Conservation (phyloP, 2,888 invertebrate genomes). For the Lycaena phlaeas region DNA sequence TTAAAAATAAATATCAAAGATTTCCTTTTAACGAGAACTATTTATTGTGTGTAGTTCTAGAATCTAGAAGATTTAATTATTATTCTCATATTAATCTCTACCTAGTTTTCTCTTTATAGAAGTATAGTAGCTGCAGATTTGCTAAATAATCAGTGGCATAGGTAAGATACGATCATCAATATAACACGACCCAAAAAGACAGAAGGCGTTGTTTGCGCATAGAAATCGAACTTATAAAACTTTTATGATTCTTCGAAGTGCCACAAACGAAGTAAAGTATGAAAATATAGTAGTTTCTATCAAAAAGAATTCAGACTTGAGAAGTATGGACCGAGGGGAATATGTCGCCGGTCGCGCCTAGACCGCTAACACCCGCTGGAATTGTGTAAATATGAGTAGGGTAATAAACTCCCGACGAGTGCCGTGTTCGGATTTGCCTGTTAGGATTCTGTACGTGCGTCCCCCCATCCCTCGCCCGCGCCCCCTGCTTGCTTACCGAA, state of each 20-base stretch:
- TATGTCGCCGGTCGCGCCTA: conserved; percentile 30
- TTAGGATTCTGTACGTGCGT: conserved; percentile 56
- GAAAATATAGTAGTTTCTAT: conserved; percentile 15
- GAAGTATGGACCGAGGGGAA: conserved; percentile 26
- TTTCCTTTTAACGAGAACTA: no score
- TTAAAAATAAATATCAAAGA: no score
- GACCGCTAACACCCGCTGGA: conserved; percentile 52
- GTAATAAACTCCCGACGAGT: conserved; percentile 58
- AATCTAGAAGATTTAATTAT: no score
- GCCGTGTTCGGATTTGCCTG: conserved; percentile 57
- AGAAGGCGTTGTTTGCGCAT: no score
- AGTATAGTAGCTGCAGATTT: no score
- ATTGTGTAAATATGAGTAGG: conserved; percentile 65
- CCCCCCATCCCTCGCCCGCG: conserved; percentile 32
- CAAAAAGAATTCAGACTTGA: conserved; percentile 15
- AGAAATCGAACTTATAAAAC: no score
- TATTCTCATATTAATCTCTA: no score
- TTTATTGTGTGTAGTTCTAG: no score
- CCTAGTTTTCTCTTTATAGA: no score
- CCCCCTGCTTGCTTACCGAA: conserved; percentile 41
- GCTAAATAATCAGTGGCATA: no score
- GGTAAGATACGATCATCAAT: no score
- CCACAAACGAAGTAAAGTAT: conserved; percentile 14
- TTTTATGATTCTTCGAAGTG: conserved; percentile 12
- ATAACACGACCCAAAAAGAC: no score